Evolutionary conservation across 2,888 invertebrate genomes (phyloP).

Genomic region (Parasteatoda lunata): DNA sequence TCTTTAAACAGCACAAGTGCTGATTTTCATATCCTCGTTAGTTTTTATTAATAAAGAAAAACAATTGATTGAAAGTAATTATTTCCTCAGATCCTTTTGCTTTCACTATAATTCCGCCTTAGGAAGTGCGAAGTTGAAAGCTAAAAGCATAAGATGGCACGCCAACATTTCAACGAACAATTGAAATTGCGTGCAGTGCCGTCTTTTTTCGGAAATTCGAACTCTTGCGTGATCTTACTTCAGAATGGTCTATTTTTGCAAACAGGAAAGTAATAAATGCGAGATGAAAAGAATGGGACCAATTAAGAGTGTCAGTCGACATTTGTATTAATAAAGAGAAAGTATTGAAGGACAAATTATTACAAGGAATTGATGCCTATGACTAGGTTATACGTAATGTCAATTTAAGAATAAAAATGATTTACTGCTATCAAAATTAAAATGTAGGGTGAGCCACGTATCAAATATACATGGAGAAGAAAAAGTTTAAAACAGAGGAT

Average conservation of each 20-base stretch:
- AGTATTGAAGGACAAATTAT: constrained; percentile 7
- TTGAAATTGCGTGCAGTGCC: constrained; percentile 26
- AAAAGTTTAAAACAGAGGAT: no score
- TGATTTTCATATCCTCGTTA: neutral
- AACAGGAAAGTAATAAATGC: constrained; percentile 30
- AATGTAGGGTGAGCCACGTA: no score
- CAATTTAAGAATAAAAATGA: no score
- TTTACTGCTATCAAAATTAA: no score
- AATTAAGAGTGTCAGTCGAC: constrained; percentile 9
- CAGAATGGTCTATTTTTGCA: constrained; percentile 13
- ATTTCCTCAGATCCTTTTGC: neutral
- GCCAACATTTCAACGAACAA: constrained; percentile 30
- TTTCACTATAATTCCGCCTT: neutral
- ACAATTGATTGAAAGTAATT: neutral
- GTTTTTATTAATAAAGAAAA: neutral
- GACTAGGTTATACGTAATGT: no score
- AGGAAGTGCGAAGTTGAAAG: neutral
- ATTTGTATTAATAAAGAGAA: constrained; percentile 18
- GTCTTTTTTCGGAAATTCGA: constrained; percentile 4
- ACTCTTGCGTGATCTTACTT: constrained; percentile 1
- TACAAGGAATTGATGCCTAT: no score
- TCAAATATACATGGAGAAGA: no score
- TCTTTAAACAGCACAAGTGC: no score
- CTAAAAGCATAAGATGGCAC: constrained; percentile 20
- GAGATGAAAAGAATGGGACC: constrained; percentile 3